A percentile compares a stretch with the other conserved stretches of the same genome.
phyloP scores from a whole-genome alignment of 2,113 vertebrate species.

The Nettapus auritus region DNA sequence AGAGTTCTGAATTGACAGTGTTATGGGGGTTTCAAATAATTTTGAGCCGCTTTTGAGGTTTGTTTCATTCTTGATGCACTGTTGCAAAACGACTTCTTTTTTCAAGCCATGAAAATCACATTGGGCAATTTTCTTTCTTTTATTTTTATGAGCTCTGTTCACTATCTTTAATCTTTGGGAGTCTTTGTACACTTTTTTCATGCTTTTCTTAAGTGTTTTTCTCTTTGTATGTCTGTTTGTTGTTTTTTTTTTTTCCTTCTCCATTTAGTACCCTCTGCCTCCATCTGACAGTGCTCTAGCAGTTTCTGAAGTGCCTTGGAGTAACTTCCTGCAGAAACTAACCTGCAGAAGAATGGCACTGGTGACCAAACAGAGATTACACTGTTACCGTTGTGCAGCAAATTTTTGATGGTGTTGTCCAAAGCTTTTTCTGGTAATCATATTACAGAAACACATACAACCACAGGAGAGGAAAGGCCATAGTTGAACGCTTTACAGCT shows the following conservation, averaged over 20 bases:
- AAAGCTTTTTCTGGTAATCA: background rate
- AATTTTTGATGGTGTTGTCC: background rate
- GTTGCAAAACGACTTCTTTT: background rate
- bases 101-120: background rate
- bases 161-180: background rate
- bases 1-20: background rate
- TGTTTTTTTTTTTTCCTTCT: background rate
- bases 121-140: background rate
- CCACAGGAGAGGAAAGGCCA: background rate
- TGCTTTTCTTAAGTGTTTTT: background rate
- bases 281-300: background rate
- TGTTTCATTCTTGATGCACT: background rate
- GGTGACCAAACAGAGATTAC: conserved; percentile 26
- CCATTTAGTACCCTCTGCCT: background rate
- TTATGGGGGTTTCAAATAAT: background rate
- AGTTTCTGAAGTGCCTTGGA: conserved; percentile 46
- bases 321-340: conserved; percentile 33
- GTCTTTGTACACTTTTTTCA: background rate
- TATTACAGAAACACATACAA: background rate
- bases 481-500: background rate
- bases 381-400: background rate
- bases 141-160: background rate
- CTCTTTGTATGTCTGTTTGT: conserved; percentile 1
- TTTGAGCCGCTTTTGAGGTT: background rate
- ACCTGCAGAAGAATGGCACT: conserved; percentile 19